phyloP scores from a whole-genome alignment of 92 coral and sea anemone genomes.

The Diadumene lineata region DNA sequence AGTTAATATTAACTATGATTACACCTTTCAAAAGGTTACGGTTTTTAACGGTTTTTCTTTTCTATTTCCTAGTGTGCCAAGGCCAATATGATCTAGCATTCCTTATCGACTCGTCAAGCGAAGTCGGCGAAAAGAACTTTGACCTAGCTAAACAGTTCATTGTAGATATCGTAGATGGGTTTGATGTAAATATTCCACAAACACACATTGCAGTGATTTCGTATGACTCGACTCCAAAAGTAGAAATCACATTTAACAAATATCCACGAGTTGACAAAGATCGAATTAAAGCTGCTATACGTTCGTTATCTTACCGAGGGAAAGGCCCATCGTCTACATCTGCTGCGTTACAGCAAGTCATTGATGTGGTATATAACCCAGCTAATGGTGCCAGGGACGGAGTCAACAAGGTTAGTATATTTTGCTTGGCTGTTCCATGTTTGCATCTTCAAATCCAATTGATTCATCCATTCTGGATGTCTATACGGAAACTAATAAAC shows the following conservation, averaged over 20 bases:
- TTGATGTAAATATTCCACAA: constrained; percentile 32
- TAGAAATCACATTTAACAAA: constrained; percentile 22
- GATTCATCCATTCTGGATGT: no score
- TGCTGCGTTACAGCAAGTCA: constrained; percentile 18
- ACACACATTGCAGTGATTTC: constrained; percentile 55
- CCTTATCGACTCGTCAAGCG: constrained; percentile 46
- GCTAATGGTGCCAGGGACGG: constrained; percentile 29
- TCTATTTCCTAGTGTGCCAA: constrained; percentile 14
- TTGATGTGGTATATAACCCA: constrained; percentile 7
- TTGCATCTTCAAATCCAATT: no score
- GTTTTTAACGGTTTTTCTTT: no score
- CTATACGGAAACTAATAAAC: no score
- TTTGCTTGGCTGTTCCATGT: no score
- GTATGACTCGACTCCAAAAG: constrained; percentile 24
- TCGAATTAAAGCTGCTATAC: constrained; percentile 4
- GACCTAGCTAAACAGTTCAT: constrained; percentile 51
- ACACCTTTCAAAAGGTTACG: no score
- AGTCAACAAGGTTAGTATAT: constrained; percentile 28
- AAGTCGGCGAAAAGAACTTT: constrained; percentile 46
- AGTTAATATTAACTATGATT: no score
- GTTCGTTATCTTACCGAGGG: constrained; percentile 11
- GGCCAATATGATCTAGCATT: constrained; percentile 40
- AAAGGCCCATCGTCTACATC: constrained; percentile 18
- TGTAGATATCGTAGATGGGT: constrained; percentile 49
- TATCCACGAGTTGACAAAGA: constrained; percentile 24